A percentile compares a stretch with the other conserved stretches of the same genome.
These are phyloP conservation scores for Coleophora deauratella DNA, from an alignment of 2,888 invertebrate species.

Conservation along the genomic window DNA sequence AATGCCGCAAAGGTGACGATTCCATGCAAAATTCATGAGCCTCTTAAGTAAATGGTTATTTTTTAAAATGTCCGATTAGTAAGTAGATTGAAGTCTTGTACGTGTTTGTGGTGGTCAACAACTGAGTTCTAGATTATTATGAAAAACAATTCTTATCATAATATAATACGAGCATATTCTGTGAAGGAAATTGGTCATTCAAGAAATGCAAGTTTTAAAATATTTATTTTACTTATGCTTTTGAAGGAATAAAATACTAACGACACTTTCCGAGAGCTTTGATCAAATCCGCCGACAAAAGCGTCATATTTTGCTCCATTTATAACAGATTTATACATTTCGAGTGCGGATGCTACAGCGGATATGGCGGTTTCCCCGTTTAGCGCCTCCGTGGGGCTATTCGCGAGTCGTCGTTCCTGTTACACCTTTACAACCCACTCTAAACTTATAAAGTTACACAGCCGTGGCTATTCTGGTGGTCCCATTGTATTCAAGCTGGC, in stretches of 20 bases:
- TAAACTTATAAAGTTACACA: constrained; percentile 32
- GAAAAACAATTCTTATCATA: no score
- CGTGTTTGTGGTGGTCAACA: no score
- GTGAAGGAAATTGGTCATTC: no score
- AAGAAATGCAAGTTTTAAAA: no score
- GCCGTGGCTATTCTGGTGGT: constrained; percentile 66
- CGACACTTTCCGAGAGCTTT: no score
- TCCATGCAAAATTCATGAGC: constrained; percentile 42
- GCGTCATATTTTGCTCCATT: constrained; percentile 22
- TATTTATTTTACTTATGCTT: no score
- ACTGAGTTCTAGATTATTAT: no score
- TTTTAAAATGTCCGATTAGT: no score
- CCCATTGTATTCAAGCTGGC: constrained; percentile 49
- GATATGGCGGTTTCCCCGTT: constrained; percentile 57
- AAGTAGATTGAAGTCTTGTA: no score
- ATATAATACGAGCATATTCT: no score
- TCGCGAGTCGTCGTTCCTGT: constrained; percentile 68
- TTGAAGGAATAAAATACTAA: no score
- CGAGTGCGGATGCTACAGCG: constrained; percentile 69
- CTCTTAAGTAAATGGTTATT: not conserved
- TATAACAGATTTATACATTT: constrained; percentile 46
- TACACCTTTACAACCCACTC: constrained; percentile 59
- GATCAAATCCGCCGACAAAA: constrained; percentile 14
- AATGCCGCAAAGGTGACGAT: constrained; percentile 66
- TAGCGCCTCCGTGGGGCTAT: constrained; percentile 71